Base-by-base conservation (phyloP, 2,888 invertebrate genomes). In the Leucozona laternaria region DNA sequence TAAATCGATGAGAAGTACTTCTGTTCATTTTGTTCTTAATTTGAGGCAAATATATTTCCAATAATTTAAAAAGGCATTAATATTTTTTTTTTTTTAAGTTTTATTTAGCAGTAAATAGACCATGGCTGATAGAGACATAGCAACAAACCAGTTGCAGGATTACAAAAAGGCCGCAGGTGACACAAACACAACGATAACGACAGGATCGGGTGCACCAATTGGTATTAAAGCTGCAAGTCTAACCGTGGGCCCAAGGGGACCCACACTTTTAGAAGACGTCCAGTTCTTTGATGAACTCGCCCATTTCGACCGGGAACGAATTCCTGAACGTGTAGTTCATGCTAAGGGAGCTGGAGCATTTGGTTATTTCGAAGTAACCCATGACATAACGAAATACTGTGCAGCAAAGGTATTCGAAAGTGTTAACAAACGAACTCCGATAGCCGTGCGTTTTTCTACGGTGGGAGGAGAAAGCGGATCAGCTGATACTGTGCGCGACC, bases 281-380 rank as follows among this genome's bases (percentile, higher is more conserved):
- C 95, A 95, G 84, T 96, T 95, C 89, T 90, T 97, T 8, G 97
- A 97, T 91, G 96, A 96, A 91, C 94, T 97, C 66, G 94, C 96
- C 0, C 95, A 98, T 89, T 98, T 98, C 91, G 96, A 96, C 91
- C 94, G 98, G 45, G 99, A 99, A 92, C 95, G 98, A 76, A 98
- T 99, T 89, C 98, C 99, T 0, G 98, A 99, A 92, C 95, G 99
- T 89, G 98, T 98, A 1, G 98, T 89, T 15, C 98, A 98, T 92
- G 98, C 99, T 1, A 99, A 99, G 92, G 99, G 98, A 88, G 97
- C 97, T 53, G 98, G 97, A 31, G 97, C 97, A 2, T 97, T 97
- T 92, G 97, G 96, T 2, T 96, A 96, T 90, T 97, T 98, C 90
- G 97, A 97, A 93, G 96, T 97, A n/a, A 97, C 97, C 3, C 95